Conservation (phyloP, 2,113 vertebrate genomes). For the Triplophysa dalaica region DNA sequence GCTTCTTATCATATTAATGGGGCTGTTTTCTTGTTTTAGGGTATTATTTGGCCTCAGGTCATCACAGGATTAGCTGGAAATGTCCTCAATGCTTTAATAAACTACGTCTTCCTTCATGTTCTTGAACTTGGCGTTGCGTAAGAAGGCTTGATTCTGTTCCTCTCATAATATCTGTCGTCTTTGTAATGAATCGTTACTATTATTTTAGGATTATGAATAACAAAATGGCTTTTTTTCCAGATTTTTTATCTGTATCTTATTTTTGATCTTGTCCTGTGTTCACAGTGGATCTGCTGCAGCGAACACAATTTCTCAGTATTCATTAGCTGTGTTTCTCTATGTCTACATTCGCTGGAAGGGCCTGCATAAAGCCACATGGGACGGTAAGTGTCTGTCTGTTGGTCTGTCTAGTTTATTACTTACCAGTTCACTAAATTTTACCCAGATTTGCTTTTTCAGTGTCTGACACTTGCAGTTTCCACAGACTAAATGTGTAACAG, state of each 20-base stretch:
- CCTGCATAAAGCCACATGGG: slow-evolving; percentile 82
- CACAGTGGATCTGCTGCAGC: slow-evolving; percentile 85
- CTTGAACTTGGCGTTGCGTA: slow-evolving; percentile 85
- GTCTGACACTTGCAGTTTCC: not conserved
- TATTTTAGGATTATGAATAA: too few species aligned
- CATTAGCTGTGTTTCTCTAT: slow-evolving; percentile 75
- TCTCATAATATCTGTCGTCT: not conserved
- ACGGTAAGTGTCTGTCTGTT: slow-evolving; percentile 67
- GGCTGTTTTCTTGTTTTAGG: slow-evolving; percentile 67
- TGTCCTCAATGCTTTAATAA: slow-evolving; percentile 81
- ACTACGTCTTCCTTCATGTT: slow-evolving; percentile 79
- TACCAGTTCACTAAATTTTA: not conserved
- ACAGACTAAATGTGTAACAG: not conserved
- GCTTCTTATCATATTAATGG: not conserved
- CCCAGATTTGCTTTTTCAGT: not conserved
- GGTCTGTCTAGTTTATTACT: not conserved
- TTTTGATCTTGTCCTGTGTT: slow-evolving; percentile 33
- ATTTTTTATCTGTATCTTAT: not conserved
- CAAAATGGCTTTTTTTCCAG: too few species aligned
- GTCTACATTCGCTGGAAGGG: slow-evolving; percentile 76
- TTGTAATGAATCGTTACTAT: too few species aligned
- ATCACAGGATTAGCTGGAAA: slow-evolving; percentile 78
- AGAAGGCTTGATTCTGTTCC: slow-evolving; percentile 64
- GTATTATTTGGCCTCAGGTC: slow-evolving; percentile 86
- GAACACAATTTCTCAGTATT: slow-evolving; percentile 82